These are phyloP conservation scores for Merops nubicus DNA, from an alignment of 2,113 vertebrate species.

Conservation along the genomic window DNA sequence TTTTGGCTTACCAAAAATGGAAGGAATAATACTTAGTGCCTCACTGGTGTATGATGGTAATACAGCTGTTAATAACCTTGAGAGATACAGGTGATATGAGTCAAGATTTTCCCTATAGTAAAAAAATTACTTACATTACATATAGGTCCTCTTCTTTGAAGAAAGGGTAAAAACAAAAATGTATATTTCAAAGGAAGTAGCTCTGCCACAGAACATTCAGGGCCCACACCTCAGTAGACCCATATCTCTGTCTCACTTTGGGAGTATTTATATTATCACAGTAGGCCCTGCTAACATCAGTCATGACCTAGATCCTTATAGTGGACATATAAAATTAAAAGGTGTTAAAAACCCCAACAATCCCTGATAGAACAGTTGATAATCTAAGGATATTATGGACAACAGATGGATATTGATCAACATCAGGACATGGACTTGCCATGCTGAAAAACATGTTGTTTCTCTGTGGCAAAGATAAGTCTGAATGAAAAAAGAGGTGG, in stretches of 20 bases:
- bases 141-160: not conserved
- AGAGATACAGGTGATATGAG: not conserved
- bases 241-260: not conserved
- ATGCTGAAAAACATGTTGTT: not conserved
- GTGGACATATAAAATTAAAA: not conserved
- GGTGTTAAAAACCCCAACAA: rapidly evolving
- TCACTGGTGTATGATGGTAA: not conserved
- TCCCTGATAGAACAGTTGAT: not conserved
- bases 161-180: not conserved
- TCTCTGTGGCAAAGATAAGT: not conserved
- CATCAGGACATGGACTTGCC: rapidly evolving
- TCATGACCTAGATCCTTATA: not conserved
- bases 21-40: not conserved
- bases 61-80: not conserved
- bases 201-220: not conserved
- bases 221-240: not conserved
- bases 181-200: not conserved
- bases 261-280: not conserved
- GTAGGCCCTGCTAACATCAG: not conserved
- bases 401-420: not conserved
- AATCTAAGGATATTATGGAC: not conserved
- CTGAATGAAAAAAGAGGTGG: rapidly evolving
- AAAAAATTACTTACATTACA: rapidly evolving
- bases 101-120: not conserved
- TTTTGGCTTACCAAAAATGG: not conserved